Evolutionary conservation across 1,140 invertebrate genomes (phyloP), one percentile per base, ranked within the genome.

Genomic region (Heliconius himera): DNA sequence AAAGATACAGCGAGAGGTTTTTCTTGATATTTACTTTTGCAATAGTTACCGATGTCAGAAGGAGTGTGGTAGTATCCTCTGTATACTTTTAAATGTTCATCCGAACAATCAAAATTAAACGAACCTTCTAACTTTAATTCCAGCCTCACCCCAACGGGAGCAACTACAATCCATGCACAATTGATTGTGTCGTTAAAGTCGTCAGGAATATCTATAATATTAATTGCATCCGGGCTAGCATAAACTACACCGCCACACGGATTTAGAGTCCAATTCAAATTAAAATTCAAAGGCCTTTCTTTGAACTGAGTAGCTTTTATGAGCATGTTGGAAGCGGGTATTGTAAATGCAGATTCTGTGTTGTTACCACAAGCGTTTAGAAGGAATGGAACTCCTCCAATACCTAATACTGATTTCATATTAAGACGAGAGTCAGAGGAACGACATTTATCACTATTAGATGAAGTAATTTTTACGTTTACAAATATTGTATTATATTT

Each of bases 141-240:
- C 76, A 97, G 92, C 81, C 95, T 95, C 29, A 95, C 94, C 26
- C 95, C 95, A 22, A 92, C 84, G 1, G 95, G 89, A 70, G 94
- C 94, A 60, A 91, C 83, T 3, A 96, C 83, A 54, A 96, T 81
- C 97, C 97, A 98, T 2, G 95, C 96, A 90, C 97, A 98, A 83
- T 96, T 96, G 73, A 95, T 82, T 0, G 94, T 75, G 72, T 85
- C 82, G 80, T 87, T 90, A 85, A 94, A 83, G 73, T 36, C 73
- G 70, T 46, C 73, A 22, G 91, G 88, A 36, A 94, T 36, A 73
- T 90, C 87, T 54, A 93, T 76, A 66, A 93, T 84, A 83, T 92
- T 92, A n/a, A 92, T 85, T n/a, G 84, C 78, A 71, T 91, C 86
- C 87, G 94, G 82, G 36, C 85, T 78, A 41, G 90, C 83, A 51